Evolutionary conservation across 2,888 invertebrate genomes (phyloP), one percentile per base, ranked within the genome.

Genomic region (Pterostichus madidus): DNA sequence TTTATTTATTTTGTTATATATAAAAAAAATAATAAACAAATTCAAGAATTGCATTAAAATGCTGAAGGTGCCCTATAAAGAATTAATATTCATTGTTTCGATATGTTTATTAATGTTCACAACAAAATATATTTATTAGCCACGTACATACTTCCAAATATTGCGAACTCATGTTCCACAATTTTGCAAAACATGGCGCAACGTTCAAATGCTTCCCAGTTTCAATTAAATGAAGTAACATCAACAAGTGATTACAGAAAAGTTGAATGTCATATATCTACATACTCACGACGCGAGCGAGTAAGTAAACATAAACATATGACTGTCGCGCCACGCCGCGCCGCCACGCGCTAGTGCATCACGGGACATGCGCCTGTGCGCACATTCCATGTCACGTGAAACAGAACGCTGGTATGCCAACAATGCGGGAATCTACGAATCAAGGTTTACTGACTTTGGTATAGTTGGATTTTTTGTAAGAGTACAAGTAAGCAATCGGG

Each of bases 291-390:
- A 15, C 8, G 44, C 3, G 3, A 2, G 17, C 44, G 1, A 56
- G 17, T 15, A 24, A 17, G 68, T 71, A 71, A 71, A 71, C 44
- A 71, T 10, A 71, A 71, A 44, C 68, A 71, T 17, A 71, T 71
- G 68, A 71, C 68, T 15, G 68, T 71, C 68, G 68, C 68, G 68
- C 68, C 68, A 44, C 44, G 39, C 68, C 8, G 7, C 68, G 17
- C 39, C 17, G 7, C 5, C 17, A 39, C 39, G 39, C 17, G 15
- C 10, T 17, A 56, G 7, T 13, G 8, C 56, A 56, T 56, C 17
- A 10, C 17, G n/a, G 49, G 5, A 5, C 56, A 2, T 10, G 17
- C 15, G 56, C 56, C 5, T 2, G 39, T 5, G 39, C 68, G 68
- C 44, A 46, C 15, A 35, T 1, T 5, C 13, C 39, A 44, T 44